Evolutionary conservation across 2,113 vertebrate species (phyloP).

Genomic region (Nymphicus hollandicus): DNA sequence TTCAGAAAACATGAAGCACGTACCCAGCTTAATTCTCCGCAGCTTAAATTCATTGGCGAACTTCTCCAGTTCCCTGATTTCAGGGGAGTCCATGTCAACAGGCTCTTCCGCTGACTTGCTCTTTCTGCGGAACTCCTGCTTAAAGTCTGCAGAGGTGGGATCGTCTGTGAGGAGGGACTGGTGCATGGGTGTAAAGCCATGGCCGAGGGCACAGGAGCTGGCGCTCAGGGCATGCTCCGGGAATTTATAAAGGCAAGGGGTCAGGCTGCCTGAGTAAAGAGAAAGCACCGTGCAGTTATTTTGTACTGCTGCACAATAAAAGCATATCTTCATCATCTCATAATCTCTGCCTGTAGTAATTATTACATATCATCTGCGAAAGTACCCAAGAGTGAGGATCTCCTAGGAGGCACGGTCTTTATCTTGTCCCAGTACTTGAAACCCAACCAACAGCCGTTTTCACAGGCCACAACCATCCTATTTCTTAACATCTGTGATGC

Average conservation of each 20-base stretch:
- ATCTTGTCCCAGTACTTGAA: neutral
- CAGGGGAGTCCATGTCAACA: constrained; percentile 90
- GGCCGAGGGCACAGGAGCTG: constrained; percentile 83
- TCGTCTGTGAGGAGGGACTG: constrained; percentile 87
- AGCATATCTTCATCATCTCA: accelerated
- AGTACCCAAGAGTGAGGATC: neutral
- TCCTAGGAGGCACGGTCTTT: accelerated
- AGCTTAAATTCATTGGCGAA: constrained; percentile 98
- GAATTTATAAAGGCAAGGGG: constrained; percentile 94
- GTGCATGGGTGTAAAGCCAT: constrained; percentile 84
- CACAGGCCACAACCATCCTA: neutral
- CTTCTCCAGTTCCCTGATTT: constrained; percentile 95
- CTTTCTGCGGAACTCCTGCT: constrained; percentile 87
- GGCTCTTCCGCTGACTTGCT: constrained; percentile 83
- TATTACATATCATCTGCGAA: accelerated
- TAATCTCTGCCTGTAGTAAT: too few species aligned
- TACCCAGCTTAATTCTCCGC: constrained; percentile 95
- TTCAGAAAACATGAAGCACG: neutral
- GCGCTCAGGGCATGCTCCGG: constrained; percentile 85
- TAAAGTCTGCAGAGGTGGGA: constrained; percentile 77
- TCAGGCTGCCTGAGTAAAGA: constrained; percentile 80
- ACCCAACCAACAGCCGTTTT: neutral
- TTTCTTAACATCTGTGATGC: neutral
- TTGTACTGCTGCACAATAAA: neutral
- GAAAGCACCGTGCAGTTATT: neutral